Conservation (phyloP, 2,113 vertebrate species). For the Halichoerus grypus region DNA sequence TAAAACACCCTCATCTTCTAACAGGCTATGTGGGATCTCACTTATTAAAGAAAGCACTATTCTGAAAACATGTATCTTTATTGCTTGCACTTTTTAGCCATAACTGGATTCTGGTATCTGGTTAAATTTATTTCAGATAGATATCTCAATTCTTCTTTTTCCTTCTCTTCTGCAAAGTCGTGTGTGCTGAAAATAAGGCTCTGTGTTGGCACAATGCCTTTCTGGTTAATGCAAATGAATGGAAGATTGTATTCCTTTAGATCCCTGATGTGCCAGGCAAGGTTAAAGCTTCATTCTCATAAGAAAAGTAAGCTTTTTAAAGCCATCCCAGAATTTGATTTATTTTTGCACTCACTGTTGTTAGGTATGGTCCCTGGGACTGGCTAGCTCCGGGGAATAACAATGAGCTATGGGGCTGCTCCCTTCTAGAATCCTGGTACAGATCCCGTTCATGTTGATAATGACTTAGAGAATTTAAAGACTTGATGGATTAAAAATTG, state of each 20-base stretch:
- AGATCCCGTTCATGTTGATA: constrained; percentile 53
- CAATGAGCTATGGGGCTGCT: background rate
- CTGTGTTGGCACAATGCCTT: constrained; percentile 10
- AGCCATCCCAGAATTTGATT: constrained; percentile 39
- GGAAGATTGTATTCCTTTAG: constrained; percentile 38
- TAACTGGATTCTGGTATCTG: constrained; percentile 43
- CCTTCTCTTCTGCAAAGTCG: constrained; percentile 16
- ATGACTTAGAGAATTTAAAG: constrained; percentile 50
- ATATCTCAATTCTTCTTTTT: constrained; percentile 39
- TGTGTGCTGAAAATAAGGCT: constrained; percentile 62
- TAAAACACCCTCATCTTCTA: background rate
- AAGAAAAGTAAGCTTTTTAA: constrained; percentile 63
- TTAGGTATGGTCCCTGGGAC: background rate
- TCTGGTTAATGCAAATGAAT: constrained; percentile 71
- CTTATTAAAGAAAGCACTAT: background rate
- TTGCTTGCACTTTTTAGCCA: constrained; percentile 39
- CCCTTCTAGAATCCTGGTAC: background rate
- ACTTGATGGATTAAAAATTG: constrained; percentile 27
- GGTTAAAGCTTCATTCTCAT: constrained; percentile 64
- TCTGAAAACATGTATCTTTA: constrained; percentile 2
- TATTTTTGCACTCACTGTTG: constrained; percentile 22
- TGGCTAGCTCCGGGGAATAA: constrained; percentile 7
- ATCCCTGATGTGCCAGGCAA: constrained; percentile 10
- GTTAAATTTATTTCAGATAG: constrained; percentile 57
- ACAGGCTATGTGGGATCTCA: background rate